Evolutionary conservation across 2,113 vertebrate genomes (phyloP), one percentile per base, ranked within the genome.

Genomic region (Hymenochirus boettgeri): DNA sequence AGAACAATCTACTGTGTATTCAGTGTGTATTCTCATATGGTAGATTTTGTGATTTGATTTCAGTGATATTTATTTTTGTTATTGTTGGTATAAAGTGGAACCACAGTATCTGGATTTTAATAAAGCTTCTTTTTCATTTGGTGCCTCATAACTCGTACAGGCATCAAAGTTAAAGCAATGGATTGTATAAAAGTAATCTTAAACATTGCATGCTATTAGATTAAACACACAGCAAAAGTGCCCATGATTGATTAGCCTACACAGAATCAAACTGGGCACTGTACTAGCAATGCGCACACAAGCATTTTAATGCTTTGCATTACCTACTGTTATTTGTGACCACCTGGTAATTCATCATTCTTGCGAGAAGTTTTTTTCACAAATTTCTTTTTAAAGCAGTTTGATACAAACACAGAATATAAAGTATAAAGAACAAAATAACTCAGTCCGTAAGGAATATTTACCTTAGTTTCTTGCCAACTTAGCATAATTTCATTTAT

Each of bases 381-480:
- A 42, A 42, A 42, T 42, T 15, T 15, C 13, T 42, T 42, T 42
- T 42, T 42, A 42, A 42, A 42, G 39, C 15, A 42, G 11, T 42
- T 42, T 12, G 39, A n/a, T 35, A n/a, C 39, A 42, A 7, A 42
- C 13, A 42, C 39, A 42, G 17, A 42, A 42, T 42, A 42, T 42
- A 42, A 42, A 42, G 17, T 17, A 42, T 17, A 42, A n/a, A 42
- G 39, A 15, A 13, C 17, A n/a, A 42, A 42, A 42, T 42, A 18
- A 42, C 39, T n/a, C 39, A 42, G 39, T 42, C 39, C 15, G n/a
- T 42, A 42, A 42, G 39, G 39, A n/a, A 42, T 42, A 42, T 42
- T 15, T 42, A 15, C 39, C 39, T 42, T n/a, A n/a, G 13, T 42
- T 42, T 15, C 39, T 42, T 35, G 33, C 33, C 33, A 35, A 35